phyloP scores from a whole-genome alignment of 2,797 vertebrate genomes.

The Galago senegalensis region DNA sequence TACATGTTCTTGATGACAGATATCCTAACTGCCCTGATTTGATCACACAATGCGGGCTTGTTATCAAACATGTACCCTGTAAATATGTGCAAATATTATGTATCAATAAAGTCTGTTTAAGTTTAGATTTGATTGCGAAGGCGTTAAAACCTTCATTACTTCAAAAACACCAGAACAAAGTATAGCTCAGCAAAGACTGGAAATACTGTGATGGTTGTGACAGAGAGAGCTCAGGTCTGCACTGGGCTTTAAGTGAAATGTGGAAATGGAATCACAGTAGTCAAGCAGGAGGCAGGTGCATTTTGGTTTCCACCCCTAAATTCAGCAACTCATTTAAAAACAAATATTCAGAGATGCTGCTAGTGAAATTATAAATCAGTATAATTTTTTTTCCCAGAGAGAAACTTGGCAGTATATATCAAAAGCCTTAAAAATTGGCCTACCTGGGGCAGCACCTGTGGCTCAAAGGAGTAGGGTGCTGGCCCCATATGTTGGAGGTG shows the following conservation, averaged over 20 bases:
- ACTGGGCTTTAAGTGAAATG: background rate
- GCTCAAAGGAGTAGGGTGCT: no score
- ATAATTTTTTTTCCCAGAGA: background rate
- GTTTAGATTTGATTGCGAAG: background rate
- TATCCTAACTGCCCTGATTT: background rate
- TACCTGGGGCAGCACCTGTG: no score
- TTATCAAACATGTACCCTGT: background rate
- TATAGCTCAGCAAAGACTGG: background rate
- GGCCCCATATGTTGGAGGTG: no score
- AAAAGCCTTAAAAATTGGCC: background rate
- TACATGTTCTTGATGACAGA: rapidly evolving
- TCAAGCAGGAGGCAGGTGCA: background rate
- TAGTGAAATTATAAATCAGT: background rate
- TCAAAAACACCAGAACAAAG: background rate
- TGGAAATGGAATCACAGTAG: background rate
- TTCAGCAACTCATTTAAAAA: background rate
- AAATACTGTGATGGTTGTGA: background rate
- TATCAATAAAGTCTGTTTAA: background rate
- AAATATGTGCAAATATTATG: background rate
- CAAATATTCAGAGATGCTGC: background rate
- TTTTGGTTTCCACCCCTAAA: background rate
- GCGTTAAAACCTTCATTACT: background rate
- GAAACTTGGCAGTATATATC: background rate
- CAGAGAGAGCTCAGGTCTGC: no score
- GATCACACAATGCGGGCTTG: background rate